A percentile compares a stretch with the other conserved stretches of the same genome.
phyloP scores from a whole-genome alignment of 2,888 invertebrate species.

The Cantharis lateralis region DNA sequence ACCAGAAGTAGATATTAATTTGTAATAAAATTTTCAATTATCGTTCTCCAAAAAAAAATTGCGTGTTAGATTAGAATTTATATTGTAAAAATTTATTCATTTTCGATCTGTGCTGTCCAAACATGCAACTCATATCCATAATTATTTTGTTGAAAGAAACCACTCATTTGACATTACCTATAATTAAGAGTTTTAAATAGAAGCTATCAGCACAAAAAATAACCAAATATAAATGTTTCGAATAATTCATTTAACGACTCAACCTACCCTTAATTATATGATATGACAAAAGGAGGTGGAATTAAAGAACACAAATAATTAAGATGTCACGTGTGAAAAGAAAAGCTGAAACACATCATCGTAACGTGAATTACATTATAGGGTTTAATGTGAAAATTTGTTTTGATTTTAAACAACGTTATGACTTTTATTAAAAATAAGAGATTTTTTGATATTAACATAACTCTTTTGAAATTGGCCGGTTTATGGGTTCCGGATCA shows the following conservation, averaged over 20 bases:
- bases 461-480: slow-evolving; percentile 33
- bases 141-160: not conserved
- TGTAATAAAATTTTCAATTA: not conserved
- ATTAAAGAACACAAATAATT: not conserved
- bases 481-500: slow-evolving; percentile 35
- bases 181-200: not conserved
- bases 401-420: not conserved
- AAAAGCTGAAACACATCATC: slow-evolving; percentile 7
- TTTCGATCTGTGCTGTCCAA: not conserved
- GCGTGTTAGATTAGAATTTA: not conserved
- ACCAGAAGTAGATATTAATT: not conserved
- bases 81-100: not conserved
- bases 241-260: not conserved
- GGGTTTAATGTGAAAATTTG: not conserved
- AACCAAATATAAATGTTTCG: not conserved
- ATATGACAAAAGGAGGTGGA: not conserved
- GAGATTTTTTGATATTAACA: slow-evolving; percentile 34
- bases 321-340: slow-evolving; percentile 10
- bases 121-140: not conserved
- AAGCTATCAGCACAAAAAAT: not conserved
- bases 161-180: not conserved
- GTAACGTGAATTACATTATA: not conserved
- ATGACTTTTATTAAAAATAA: slow-evolving; percentile 2
- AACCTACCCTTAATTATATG: not conserved
- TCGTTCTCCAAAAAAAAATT: not conserved